These are phyloP conservation scores for Hippocampus kuda DNA, from an alignment of 2,797 vertebrate species.

Conservation along the genomic window DNA sequence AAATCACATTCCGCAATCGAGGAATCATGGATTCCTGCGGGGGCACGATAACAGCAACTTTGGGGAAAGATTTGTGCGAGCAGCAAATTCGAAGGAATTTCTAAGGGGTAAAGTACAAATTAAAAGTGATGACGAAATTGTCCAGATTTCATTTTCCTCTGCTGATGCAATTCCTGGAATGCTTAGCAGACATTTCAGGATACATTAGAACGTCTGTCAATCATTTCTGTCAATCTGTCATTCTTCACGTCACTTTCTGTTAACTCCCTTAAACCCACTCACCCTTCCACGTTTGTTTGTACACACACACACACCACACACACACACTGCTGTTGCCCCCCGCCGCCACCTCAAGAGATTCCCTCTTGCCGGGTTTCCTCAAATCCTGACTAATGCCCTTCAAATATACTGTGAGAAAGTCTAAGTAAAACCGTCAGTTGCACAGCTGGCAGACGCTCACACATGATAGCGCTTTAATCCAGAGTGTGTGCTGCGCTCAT, in stretches of 20 bases:
- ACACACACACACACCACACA: neutral
- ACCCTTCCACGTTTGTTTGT: constrained; percentile 9
- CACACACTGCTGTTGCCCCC: constrained; percentile 1
- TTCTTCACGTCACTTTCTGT: constrained; percentile 46
- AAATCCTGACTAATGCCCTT: constrained; percentile 39
- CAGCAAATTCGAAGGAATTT: neutral
- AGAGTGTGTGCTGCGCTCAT: neutral
- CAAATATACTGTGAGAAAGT: constrained; percentile 36
- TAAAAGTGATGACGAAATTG: neutral
- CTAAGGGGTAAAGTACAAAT: neutral
- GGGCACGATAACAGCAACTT: no score
- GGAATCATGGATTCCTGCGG: no score
- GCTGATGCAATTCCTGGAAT: constrained; percentile 22
- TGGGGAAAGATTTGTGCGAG: neutral
- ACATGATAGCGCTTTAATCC: constrained; percentile 22
- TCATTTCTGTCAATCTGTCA: constrained; percentile 49
- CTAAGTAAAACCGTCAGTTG: constrained; percentile 28
- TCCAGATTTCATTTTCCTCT: neutral
- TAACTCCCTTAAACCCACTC: constrained; percentile 47
- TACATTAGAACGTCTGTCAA: constrained; percentile 43
- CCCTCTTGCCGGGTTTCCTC: constrained; percentile 23
- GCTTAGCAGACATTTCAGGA: constrained; percentile 28
- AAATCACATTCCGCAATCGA: no score
- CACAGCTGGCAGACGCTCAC: constrained; percentile 29
- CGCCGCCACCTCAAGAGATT: constrained; percentile 12